Base-by-base conservation (phyloP, 1,140 invertebrate species). In the Andricus grossulariae region DNA sequence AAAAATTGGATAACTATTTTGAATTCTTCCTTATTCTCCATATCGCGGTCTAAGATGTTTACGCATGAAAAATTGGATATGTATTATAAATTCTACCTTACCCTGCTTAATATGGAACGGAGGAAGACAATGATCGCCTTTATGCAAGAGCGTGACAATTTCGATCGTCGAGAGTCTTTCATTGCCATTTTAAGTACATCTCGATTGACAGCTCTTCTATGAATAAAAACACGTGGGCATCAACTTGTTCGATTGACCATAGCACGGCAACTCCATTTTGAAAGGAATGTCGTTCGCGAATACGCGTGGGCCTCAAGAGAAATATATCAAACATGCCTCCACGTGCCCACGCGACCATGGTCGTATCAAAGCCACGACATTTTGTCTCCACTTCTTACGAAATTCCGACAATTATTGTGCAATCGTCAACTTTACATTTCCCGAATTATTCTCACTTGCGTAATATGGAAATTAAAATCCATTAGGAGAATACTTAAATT, bases 211-310 rank as follows among this genome's bases (percentile, higher is more conserved):
- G 8, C 39, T 66, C n/a, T 15, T 16, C 60, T 66, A 39, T 66
- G 16, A 66, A 66, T 39, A 66, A 39, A 66, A 15, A 32, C 32
- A 54, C 18, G 60, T 66, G 25, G 60, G 60, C 25, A 66, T 66
- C 60, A 66, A 66, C 60, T 66, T 66, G 60, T 66, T 66, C 60
- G 60, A 66, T 66, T 66, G 60, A 66, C 60, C 60, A 66, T 55
- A 55, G 54, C 18, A 19, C 15, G 39, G 60, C 25, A 32, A 66
- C 13, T 66, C 25, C 16, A 60, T 60, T 60, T 25, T 16, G 15
- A 66, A n/a, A n/a, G 60, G 60, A 66, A 66, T 66, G 60, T 66
- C 60, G 60, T 66, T 39, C 60, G 60, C 25, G 60, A 39, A 66
- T 32, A 66, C 60, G 60, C 60, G 60, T 66, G 60, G 60, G 60